Percentiles rank a stretch among this genome's conserved stretches.
These are phyloP conservation scores for Enteromius paludinosus DNA, from an alignment of 2,797 vertebrate genomes.

Conservation along the genomic window DNA sequence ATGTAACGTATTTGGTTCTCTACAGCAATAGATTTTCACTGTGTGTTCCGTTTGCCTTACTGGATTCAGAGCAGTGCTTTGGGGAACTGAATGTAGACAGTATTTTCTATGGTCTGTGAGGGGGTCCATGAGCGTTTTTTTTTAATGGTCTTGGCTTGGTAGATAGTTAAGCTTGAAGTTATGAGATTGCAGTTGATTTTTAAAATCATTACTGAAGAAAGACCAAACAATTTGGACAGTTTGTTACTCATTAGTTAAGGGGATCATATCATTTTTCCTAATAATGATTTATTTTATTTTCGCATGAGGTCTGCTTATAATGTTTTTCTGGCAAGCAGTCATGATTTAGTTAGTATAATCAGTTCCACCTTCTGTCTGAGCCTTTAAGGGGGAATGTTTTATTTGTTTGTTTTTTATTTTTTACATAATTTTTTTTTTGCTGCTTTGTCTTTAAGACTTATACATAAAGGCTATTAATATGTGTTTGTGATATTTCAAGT, in stretches of 20 bases:
- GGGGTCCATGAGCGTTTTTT: not conserved
- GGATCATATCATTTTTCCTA: not conserved
- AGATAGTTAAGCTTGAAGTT: constrained; percentile 3
- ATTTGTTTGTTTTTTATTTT: too few relatives aligned
- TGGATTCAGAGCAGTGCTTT: constrained; percentile 9
- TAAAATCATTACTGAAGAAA: constrained; percentile 7
- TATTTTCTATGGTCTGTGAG: constrained; percentile 24
- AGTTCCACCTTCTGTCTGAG: not conserved
- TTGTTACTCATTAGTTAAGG: not conserved
- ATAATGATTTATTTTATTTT: not conserved
- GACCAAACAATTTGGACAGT: not conserved
- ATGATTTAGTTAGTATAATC: not conserved
- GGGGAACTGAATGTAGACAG: not conserved
- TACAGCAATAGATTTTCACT: not conserved
- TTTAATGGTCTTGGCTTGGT: not conserved
- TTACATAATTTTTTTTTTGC: not conserved
- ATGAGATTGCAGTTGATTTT: not conserved
- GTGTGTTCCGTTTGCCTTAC: not conserved
- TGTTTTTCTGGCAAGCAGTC: not conserved
- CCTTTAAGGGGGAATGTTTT: not conserved
- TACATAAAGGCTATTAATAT: not conserved
- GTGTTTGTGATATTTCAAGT: not conserved
- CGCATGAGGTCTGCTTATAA: not conserved
- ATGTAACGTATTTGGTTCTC: constrained; percentile 7
- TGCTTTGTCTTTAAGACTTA: not conserved